phyloP scores from a whole-genome alignment of 2,797 vertebrate genomes.

The Danio tinwini region DNA sequence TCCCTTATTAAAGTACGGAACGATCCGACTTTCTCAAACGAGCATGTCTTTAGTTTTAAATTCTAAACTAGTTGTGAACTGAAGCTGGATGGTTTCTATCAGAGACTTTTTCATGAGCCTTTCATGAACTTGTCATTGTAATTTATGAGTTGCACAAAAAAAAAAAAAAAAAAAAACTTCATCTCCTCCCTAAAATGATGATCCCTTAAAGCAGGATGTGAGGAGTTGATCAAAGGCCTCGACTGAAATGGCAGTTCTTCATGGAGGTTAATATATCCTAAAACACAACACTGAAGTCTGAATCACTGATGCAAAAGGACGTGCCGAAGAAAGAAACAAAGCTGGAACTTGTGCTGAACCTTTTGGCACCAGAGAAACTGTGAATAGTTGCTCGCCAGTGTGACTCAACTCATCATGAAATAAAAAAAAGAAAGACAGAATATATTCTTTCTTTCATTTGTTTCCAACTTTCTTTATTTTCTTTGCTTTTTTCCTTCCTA shows the following conservation, averaged over 20 bases:
- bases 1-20: too few species aligned
- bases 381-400: neutral
- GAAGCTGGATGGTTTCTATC: too few species aligned
- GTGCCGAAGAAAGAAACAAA: neutral
- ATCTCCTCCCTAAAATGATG: neutral
- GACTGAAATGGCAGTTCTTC: neutral
- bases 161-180: too few species aligned
- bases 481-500: too few species aligned
- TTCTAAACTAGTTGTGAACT: too few species aligned
- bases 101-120: too few species aligned
- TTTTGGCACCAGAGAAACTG: neutral
- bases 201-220: neutral
- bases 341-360: neutral
- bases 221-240: constrained; percentile 15
- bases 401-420: constrained; percentile 33
- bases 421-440: constrained; percentile 19
- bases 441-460: too few species aligned
- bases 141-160: neutral
- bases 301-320: neutral
- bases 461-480: too few species aligned
- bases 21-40: too few species aligned
- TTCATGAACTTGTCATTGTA: neutral
- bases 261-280: neutral
- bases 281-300: neutral
- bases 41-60: too few species aligned